Evolutionary conservation across 1,140 invertebrate genomes (phyloP).

Genomic region (Drosophila pandora): DNA sequence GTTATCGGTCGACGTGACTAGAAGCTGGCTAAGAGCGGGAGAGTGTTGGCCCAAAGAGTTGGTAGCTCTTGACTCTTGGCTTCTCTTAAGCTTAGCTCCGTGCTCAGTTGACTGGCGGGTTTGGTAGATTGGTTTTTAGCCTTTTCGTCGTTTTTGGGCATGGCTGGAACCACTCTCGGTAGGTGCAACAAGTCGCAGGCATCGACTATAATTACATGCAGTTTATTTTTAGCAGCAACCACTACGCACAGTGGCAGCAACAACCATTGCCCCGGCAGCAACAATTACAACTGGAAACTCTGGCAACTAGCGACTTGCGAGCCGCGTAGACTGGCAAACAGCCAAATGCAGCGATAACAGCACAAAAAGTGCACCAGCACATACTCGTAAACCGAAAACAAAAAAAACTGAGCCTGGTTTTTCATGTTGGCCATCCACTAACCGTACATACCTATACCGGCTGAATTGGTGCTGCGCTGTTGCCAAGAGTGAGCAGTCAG

Average conservation of each 20-base stretch:
- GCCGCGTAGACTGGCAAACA: slow-evolving; percentile 43
- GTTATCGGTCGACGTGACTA: slow-evolving; percentile 43
- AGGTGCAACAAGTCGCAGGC: slow-evolving; percentile 71
- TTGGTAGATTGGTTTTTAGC: slow-evolving; percentile 14
- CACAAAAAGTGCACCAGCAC: slow-evolving; percentile 50
- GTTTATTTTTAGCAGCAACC: slow-evolving; percentile 74
- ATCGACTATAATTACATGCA: slow-evolving; percentile 70
- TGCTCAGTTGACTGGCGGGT: slow-evolving; percentile 10
- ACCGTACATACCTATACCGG: slow-evolving; percentile 23
- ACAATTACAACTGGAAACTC: slow-evolving; percentile 32
- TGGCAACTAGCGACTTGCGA: slow-evolving; percentile 28
- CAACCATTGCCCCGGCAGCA: slow-evolving; percentile 34
- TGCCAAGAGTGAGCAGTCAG: slow-evolving; percentile 51
- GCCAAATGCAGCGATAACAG: slow-evolving; percentile 63
- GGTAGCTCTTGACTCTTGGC: not conserved
- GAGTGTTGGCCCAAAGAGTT: slow-evolving; percentile 11
- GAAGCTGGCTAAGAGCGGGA: slow-evolving; percentile 18
- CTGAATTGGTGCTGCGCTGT: slow-evolving; percentile 35
- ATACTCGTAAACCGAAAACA: slow-evolving; percentile 33
- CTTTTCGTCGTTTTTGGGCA: slow-evolving; percentile 33
- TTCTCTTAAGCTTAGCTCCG: slow-evolving; percentile 6
- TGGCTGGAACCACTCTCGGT: slow-evolving; percentile 42
- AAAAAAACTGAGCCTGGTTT: slow-evolving; percentile 58
- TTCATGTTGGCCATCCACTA: slow-evolving; percentile 37
- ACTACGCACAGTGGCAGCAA: slow-evolving; percentile 31